phyloP scores from a whole-genome alignment of 1,140 invertebrate species.

The Pentalonia nigronervosa region DNA sequence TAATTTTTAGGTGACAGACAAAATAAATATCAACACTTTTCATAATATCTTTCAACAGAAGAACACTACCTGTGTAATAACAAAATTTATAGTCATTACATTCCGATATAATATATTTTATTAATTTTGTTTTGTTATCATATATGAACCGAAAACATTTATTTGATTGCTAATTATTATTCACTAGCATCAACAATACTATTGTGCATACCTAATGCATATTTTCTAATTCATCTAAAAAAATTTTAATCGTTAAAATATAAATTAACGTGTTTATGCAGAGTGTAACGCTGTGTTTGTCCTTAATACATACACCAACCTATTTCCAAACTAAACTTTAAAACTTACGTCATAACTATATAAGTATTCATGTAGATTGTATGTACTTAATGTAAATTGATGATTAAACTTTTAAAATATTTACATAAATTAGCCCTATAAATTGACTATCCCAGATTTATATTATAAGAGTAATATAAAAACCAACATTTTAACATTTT shows the following conservation, averaged over 20 bases:
- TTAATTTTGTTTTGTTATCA: neutral
- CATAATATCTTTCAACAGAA: neutral
- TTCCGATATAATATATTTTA: neutral
- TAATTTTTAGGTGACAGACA: neutral
- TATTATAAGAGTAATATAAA: neutral
- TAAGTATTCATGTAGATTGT: neutral
- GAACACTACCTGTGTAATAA: too few species aligned
- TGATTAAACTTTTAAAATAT: conserved; percentile 15
- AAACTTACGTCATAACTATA: neutral
- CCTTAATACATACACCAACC: neutral
- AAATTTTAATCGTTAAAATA: conserved; percentile 5
- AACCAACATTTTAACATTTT: neutral
- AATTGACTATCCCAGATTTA: neutral
- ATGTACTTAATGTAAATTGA: conserved; percentile 13
- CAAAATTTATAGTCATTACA: neutral
- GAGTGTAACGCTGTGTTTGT: neutral
- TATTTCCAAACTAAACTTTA: conserved; percentile 10
- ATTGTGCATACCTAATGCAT: neutral
- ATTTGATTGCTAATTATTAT: neutral
- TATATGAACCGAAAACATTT: neutral
- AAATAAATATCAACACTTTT: neutral
- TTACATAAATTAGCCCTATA: neutral
- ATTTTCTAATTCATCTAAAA: neutral
- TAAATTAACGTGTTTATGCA: neutral
- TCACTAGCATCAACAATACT: neutral